Conservation (phyloP, 35 echinoderm and acorn worm genomes). For the Lytechinus pictus region DNA sequence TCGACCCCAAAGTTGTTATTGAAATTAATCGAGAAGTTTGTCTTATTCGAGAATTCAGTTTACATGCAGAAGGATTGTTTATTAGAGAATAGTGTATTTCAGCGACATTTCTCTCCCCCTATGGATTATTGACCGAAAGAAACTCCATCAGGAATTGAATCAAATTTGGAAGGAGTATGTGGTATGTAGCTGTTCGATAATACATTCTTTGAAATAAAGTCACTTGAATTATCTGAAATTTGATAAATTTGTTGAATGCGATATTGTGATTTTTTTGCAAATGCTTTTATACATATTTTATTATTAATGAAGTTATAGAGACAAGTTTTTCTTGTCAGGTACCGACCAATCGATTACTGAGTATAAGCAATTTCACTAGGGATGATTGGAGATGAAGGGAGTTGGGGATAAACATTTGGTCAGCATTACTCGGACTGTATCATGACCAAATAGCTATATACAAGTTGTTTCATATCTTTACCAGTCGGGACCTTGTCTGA, state of each 20-base stretch:
- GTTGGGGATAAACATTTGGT: not conserved
- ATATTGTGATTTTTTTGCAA: too few relatives aligned
- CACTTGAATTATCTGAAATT: too few relatives aligned
- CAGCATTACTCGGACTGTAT: not conserved
- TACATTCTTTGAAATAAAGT: not conserved
- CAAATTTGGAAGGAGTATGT: not conserved
- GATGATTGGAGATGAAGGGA: not conserved
- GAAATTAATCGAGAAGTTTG: not conserved
- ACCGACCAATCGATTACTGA: not conserved
- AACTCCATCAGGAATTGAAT: not conserved
- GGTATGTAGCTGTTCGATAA: not conserved
- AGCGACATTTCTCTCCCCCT: not conserved
- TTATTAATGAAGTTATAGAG: too few relatives aligned
- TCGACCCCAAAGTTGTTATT: not conserved
- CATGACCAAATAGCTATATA: not conserved
- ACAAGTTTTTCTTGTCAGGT: not conserved
- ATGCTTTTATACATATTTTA: too few relatives aligned
- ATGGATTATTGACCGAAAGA: not conserved
- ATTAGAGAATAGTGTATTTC: too few relatives aligned
- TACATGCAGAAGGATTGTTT: not conserved
- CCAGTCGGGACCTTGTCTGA: too few relatives aligned
- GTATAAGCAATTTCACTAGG: not conserved
- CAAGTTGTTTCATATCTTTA: not conserved
- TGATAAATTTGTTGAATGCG: too few relatives aligned
- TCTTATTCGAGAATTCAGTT: not conserved